Conservation (phyloP, 1,140 invertebrate species). For the Zaprionus inermis region DNA sequence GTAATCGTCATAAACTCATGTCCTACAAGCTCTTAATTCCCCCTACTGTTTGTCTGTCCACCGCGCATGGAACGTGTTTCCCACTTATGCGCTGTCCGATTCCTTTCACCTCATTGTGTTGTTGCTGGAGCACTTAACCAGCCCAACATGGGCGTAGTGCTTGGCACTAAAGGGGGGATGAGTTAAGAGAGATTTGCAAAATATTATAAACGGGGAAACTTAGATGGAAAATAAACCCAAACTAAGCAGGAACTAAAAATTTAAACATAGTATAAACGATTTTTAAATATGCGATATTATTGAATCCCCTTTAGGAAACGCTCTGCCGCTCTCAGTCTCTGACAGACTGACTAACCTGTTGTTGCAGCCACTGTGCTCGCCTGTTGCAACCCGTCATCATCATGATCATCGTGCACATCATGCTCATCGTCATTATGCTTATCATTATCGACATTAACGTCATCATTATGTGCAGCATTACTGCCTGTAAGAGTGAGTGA, state of each 20-base stretch:
- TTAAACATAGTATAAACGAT: no score
- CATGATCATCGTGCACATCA: constrained; percentile 25
- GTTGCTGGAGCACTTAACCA: constrained; percentile 3
- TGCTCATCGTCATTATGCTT: neutral
- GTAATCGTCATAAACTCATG: constrained; percentile 9
- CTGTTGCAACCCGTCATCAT: constrained; percentile 24
- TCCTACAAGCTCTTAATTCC: constrained; percentile 9
- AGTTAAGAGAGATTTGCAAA: neutral
- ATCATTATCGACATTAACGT: constrained; percentile 35
- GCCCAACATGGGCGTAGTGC: neutral
- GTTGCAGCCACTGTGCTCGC: constrained; percentile 6
- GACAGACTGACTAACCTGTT: constrained; percentile 19
- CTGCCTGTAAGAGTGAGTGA: constrained; percentile 34
- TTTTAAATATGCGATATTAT: no score
- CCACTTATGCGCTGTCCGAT: neutral
- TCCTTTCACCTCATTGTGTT: constrained; percentile 31
- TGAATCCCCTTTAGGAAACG: neutral
- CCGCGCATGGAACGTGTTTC: constrained; percentile 24
- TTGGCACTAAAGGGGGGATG: no score
- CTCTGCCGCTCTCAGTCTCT: neutral
- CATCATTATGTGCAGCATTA: constrained; percentile 35
- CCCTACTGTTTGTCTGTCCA: neutral
- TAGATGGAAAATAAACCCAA: no score
- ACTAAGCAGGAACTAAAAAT: no score
- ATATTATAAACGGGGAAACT: no score